Percentiles rank a stretch among this genome's conserved stretches.
Conservation (phyloP, 1,140 invertebrate species). For the Whitmania pigra region DNA sequence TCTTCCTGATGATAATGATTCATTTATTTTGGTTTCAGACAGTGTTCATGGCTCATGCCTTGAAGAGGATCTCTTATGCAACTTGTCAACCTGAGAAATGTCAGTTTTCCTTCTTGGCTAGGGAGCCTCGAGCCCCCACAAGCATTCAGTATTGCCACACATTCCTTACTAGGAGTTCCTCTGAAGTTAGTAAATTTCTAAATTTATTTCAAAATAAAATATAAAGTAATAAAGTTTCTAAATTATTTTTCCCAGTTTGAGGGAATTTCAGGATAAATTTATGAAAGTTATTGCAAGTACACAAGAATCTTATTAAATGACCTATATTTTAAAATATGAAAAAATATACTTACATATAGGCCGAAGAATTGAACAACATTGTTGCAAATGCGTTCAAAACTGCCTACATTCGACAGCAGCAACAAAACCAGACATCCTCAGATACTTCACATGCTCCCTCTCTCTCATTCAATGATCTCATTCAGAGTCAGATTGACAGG, state of each 20-base stretch:
- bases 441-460: slow-evolving; percentile 24
- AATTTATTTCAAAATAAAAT: slow-evolving; percentile 4
- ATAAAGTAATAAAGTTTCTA: too few species aligned
- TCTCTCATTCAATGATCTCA: slow-evolving; percentile 40
- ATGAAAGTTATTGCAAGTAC: too few species aligned
- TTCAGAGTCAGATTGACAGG: slow-evolving; percentile 36
- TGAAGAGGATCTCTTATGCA: slow-evolving; percentile 71
- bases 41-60: slow-evolving; percentile 70
- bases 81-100: slow-evolving; percentile 66
- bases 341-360: slow-evolving; percentile 46
- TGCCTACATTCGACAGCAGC: slow-evolving; percentile 69
- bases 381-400: slow-evolving; percentile 81
- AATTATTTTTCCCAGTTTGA: background rate
- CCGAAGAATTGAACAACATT: slow-evolving; percentile 70
- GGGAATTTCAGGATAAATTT: too few species aligned
- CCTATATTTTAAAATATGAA: too few species aligned
- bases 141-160: slow-evolving; percentile 68
- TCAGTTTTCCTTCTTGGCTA: slow-evolving; percentile 69
- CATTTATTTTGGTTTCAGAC: slow-evolving; percentile 46
- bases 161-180: slow-evolving; percentile 60
- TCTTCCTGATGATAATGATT: too few species aligned
- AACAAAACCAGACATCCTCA: slow-evolving; percentile 34
- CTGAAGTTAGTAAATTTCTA: slow-evolving; percentile 52
- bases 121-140: slow-evolving; percentile 62
- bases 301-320: background rate